A percentile compares a stretch with the other conserved stretches of the same genome.
Conservation (phyloP, 2,888 invertebrate genomes). For the Platycnemis pennipes region DNA sequence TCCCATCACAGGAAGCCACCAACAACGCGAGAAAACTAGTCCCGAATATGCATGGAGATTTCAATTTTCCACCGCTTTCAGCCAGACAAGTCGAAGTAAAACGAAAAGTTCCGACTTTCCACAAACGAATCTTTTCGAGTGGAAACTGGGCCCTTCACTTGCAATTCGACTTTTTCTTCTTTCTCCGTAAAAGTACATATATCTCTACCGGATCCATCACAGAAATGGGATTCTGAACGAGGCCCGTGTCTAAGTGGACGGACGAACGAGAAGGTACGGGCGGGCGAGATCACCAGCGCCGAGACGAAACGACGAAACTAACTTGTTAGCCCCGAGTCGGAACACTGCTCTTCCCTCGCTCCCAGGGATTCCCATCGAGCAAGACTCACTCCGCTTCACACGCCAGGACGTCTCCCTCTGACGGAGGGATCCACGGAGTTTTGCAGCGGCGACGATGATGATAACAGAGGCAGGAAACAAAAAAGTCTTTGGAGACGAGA, state of each 20-base stretch:
- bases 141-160: not conserved
- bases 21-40: not conserved
- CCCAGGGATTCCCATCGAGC: not conserved
- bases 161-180: not conserved
- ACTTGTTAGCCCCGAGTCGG: not conserved
- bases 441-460: not conserved
- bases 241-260: not conserved
- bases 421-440: not conserved
- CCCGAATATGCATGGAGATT: not conserved
- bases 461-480: not conserved
- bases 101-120: not conserved
- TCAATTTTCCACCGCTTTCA: not conserved
- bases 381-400: not conserved
- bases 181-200: not conserved
- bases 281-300: not conserved
- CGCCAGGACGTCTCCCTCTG: not conserved
- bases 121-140: not conserved
- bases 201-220: not conserved
- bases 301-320: not conserved
- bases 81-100: not conserved
- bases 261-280: not conserved
- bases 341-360: not conserved
- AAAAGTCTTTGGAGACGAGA: not conserved
- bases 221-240: not conserved
- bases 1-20: not conserved